These are phyloP conservation scores for Apotomis capreana DNA, from an alignment of 2,888 invertebrate species.

Conservation along the genomic window DNA sequence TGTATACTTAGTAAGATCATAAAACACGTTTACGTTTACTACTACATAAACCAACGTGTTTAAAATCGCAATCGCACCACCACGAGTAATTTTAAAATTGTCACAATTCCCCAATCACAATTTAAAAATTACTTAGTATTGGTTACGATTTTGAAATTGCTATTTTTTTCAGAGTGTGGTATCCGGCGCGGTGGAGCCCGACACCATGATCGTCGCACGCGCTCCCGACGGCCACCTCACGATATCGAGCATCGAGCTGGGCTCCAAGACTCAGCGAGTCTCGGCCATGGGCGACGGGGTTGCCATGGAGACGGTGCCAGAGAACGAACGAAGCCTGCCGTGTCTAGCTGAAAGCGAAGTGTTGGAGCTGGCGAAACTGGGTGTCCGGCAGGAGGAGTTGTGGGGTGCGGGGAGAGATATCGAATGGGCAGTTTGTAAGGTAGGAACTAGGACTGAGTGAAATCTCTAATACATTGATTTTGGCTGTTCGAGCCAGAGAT, in stretches of 20 bases:
- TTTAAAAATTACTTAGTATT: too few species aligned
- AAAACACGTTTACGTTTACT: too few species aligned
- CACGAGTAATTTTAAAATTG: too few species aligned
- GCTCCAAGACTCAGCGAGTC: slow-evolving; percentile 80
- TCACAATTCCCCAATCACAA: too few species aligned
- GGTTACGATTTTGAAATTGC: not conserved
- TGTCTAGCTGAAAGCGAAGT: slow-evolving; percentile 84
- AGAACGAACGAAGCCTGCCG: slow-evolving; percentile 65
- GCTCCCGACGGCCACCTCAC: slow-evolving; percentile 74
- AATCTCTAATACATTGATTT: not conserved
- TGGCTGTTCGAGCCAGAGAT: not conserved
- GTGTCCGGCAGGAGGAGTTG: slow-evolving; percentile 84
- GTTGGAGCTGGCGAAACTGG: slow-evolving; percentile 78
- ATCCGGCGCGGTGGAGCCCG: slow-evolving; percentile 90
- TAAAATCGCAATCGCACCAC: too few species aligned
- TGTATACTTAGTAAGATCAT: too few species aligned
- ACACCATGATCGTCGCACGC: slow-evolving; percentile 85
- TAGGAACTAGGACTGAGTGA: slow-evolving; percentile 51
- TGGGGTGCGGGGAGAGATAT: slow-evolving; percentile 90
- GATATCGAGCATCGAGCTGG: slow-evolving; percentile 74
- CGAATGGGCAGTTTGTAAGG: slow-evolving; percentile 89
- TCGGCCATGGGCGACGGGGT: slow-evolving; percentile 73
- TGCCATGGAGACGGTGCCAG: slow-evolving; percentile 64
- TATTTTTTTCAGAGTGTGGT: slow-evolving; percentile 86
- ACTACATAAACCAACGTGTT: too few species aligned